These are phyloP conservation scores for Musca domestica DNA, from an alignment of 1,140 invertebrate genomes.

Conservation along the genomic window DNA sequence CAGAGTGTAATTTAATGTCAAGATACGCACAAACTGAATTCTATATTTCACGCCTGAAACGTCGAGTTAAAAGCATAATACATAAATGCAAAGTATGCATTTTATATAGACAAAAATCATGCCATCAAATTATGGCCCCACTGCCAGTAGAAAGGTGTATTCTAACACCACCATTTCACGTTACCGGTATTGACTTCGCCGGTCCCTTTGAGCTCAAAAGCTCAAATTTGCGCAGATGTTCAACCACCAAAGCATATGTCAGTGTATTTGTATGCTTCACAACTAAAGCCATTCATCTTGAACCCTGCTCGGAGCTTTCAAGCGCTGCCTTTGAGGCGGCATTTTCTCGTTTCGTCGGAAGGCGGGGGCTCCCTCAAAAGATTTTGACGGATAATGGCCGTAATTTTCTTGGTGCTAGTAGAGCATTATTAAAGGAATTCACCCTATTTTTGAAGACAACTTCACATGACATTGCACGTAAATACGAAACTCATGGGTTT, in stretches of 20 bases:
- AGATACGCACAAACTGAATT: background rate
- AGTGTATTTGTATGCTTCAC: conserved; percentile 15
- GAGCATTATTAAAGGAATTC: too few relatives aligned
- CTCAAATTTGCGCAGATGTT: background rate
- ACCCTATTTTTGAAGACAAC: too few relatives aligned
- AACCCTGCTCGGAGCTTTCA: conserved; percentile 26
- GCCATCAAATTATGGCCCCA: background rate
- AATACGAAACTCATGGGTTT: background rate
- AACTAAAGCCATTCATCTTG: conserved; percentile 12
- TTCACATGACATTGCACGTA: background rate
- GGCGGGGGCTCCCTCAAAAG: conserved; percentile 1
- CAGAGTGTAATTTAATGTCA: background rate
- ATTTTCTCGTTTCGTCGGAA: conserved; percentile 4
- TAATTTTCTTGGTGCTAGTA: background rate
- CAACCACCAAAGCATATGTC: background rate
- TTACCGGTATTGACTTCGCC: conserved; percentile 7
- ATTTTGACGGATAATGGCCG: background rate
- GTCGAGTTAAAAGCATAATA: background rate
- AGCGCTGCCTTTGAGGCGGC: conserved; percentile 18
- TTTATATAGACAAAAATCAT: background rate
- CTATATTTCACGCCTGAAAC: background rate
- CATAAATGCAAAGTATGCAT: background rate
- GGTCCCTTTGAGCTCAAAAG: background rate
- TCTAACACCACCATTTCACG: background rate
- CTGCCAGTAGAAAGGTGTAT: background rate